A percentile compares a stretch with the other conserved stretches of the same genome.
Evolutionary conservation across 2,113 vertebrate genomes (phyloP).

Genomic region (Sylvicapra grimmia): DNA sequence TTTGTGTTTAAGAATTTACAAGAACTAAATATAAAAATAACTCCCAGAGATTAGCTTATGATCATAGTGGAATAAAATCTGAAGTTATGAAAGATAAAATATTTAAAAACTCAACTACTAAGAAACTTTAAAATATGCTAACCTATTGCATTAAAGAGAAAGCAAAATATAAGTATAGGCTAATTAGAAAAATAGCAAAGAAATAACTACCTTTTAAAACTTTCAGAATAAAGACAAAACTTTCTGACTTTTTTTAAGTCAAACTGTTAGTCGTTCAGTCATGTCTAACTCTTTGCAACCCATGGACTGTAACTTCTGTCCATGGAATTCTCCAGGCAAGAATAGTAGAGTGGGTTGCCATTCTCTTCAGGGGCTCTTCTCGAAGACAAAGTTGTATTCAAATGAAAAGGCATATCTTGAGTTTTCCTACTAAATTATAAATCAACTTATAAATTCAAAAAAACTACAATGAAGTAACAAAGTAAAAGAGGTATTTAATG

Average conservation of each 20-base stretch:
- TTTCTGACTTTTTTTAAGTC: neutral
- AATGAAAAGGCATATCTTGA: neutral
- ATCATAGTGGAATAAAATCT: constrained; percentile 15
- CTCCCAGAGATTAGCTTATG: neutral
- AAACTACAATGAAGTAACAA: neutral
- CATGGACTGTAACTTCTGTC: neutral
- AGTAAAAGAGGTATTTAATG: neutral
- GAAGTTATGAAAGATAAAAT: neutral
- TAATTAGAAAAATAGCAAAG: neutral
- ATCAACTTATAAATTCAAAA: neutral
- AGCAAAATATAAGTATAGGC: constrained; percentile 22
- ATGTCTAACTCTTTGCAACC: neutral
- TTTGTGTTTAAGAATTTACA: neutral
- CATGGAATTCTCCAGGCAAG: neutral
- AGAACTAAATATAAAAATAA: neutral
- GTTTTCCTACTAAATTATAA: neutral
- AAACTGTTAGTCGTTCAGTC: neutral
- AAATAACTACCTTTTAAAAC: neutral
- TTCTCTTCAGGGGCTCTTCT: neutral
- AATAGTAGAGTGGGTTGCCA: neutral
- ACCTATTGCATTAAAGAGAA: neutral
- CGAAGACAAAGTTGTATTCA: constrained; percentile 16
- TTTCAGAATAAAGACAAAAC: neutral
- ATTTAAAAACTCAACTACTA: constrained; percentile 3
- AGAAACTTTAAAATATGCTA: neutral